These are phyloP conservation scores for Sphenodon punctatus DNA, from an alignment of 2,797 vertebrate genomes.

Conservation along the genomic window DNA sequence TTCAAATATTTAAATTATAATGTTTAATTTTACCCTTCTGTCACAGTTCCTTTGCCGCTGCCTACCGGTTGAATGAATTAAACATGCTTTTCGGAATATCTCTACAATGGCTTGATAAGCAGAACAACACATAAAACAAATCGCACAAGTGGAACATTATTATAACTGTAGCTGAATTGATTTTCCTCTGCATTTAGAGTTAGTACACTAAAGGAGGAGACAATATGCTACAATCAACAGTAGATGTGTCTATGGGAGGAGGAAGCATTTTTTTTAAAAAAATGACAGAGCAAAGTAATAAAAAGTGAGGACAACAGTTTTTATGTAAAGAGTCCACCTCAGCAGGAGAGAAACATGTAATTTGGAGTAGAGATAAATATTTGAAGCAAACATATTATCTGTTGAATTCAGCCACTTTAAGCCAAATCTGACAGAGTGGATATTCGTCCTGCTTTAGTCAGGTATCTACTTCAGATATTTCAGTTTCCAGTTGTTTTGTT, in stretches of 20 bases:
- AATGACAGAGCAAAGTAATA: not conserved
- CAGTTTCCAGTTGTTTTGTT: too few species aligned
- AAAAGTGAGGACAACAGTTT: not conserved
- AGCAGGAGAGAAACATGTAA: not conserved
- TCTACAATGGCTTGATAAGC: not conserved
- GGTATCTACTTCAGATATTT: too few species aligned
- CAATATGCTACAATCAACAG: not conserved
- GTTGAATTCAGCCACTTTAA: too few species aligned
- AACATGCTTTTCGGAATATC: not conserved
- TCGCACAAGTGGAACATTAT: not conserved
- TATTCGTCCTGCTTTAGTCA: too few species aligned
- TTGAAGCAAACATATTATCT: too few species aligned
- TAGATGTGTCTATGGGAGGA: not conserved
- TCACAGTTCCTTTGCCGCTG: not conserved
- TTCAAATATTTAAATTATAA: constrained; percentile 32
- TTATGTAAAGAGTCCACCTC: not conserved
- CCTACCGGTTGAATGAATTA: not conserved
- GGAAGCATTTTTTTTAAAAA: not conserved
- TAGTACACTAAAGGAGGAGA: not conserved
- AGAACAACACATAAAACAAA: not conserved
- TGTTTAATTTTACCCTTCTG: not conserved
- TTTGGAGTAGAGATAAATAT: not conserved
- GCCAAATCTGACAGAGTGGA: too few species aligned
- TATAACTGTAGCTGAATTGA: not conserved
- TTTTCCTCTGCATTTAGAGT: not conserved